Base-by-base conservation (phyloP, 1,140 invertebrate genomes). In the Megalopta genalis region DNA sequence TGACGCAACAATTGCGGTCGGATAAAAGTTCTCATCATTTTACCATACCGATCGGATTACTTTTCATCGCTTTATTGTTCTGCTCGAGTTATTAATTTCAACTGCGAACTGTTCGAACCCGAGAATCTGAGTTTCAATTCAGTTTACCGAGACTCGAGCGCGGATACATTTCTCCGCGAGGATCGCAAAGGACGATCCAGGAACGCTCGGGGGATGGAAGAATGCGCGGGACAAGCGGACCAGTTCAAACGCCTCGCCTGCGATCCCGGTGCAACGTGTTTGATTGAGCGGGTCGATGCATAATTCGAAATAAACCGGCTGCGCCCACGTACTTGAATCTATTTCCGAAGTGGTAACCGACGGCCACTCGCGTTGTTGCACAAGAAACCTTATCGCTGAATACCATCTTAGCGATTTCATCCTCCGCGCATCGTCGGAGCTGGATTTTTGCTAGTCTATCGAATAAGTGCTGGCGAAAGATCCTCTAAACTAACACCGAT, bases 321-420 rank as follows among this genome's bases (percentile, higher is more conserved):
- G 59, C 71, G 75, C 49, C 75, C 67, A 64, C 70, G 59, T 77
- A 71, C 75, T 77, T 71, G 75, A 71, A 71, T 71, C 75, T 71
- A 77, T 77, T 77, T 71, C 67, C 75, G 75, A 46, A 25, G 71
- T 16, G 69, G 63, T 46, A 42, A 39, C 27, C n/a, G 72, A 21
- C 10, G 21, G 18, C 27, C 66, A 46, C 8, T 10, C 42, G n/a
- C n/a, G 42, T 46, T 46, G 75, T 77, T 77, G 75, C 75, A 70
- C 67, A 63, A 77, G 37, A 16, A 71, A 54, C 32, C 4, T 63
- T 77, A 77, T 77, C 75, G 46, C 63, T 27, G 59, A 49, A 52
- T 70, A 54, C 39, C 59, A 77, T 77, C 75, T 27, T 32, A 9
- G 18, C 66, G 42, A 63, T 70, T 68, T 59, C 39, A 67, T 59